Percentiles rank a stretch among this genome's conserved stretches.
These are phyloP conservation scores for Scopus umbretta DNA, from an alignment of 2,113 vertebrate genomes.

Conservation along the genomic window DNA sequence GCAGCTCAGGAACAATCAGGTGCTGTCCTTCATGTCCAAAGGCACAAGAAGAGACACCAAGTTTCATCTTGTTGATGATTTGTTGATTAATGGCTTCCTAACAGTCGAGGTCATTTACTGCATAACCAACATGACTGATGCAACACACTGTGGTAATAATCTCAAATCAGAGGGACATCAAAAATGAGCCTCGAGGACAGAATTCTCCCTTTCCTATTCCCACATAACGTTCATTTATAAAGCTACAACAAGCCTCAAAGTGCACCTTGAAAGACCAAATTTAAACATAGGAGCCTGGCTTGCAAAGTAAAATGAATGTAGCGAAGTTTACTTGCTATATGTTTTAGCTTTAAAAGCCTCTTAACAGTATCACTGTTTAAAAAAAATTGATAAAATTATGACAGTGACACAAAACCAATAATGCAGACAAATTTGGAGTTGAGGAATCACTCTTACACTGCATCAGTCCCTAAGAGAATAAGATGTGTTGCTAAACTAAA, in stretches of 20 bases:
- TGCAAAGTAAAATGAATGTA: neutral
- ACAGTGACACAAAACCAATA: conserved; percentile 7
- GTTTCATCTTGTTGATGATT: neutral
- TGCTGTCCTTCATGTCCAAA: neutral
- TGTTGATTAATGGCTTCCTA: conserved; percentile 22
- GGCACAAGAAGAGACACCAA: neutral
- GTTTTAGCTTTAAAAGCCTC: neutral
- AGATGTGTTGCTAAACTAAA: neutral
- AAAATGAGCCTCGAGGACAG: neutral
- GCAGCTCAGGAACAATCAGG: neutral
- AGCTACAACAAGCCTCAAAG: neutral
- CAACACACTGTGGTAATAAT: neutral
- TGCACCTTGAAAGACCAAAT: neutral
- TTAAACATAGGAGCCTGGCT: neutral
- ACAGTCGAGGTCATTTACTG: neutral
- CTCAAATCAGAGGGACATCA: neutral
- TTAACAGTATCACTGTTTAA: neutral
- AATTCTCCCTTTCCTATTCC: neutral
- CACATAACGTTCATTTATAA: neutral
- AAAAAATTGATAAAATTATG: neutral
- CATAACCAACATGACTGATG: neutral
- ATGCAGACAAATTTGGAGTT: neutral
- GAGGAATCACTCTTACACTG: neutral
- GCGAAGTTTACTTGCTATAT: neutral
- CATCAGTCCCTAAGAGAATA: neutral